Evolutionary conservation across 2,113 vertebrate species (phyloP), one percentile per base, ranked within the genome.

Genomic region (Hippolais icterina): DNA sequence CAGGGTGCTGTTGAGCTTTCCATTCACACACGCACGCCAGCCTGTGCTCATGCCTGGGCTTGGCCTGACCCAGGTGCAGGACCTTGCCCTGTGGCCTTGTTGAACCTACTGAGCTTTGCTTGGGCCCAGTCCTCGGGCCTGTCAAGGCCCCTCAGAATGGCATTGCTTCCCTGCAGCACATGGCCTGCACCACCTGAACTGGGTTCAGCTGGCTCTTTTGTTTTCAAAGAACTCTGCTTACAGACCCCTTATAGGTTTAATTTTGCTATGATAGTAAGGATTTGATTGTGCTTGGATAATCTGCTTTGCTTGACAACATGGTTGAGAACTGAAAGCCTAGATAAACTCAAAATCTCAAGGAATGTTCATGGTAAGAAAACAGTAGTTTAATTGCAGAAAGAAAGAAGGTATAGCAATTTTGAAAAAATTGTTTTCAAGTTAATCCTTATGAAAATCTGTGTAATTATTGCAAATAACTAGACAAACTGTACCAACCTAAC

Each of bases 1-100:
- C 15, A 2, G 5, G 28, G 19, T 29, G n/a, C 13, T 2, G 12
- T 2, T 66, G 52, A 59, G 52, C 4, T 66, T 21, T 52, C 29
- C 29, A 12, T 16, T 21, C 49, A 11, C 37, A 49, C 12, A 49
- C 0, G 1, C 35, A 52, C 25, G 10, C 15, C 60, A 66, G 53
- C 31, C 37, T 28, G 33, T 14, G 5, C 8, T 27, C 24, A 0
- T 13, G 39, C 28, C 16, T 46, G 77, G 53, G 9, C 3, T 0
- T 72, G 60, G 33, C 37, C 68, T 50, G 68, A 9, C 5, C 44
- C 31, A 4, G 15, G 37, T 37, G 22, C 52, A 52, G 37, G 44
- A n/a, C 60, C 37, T 39, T 20, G 60, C 5, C 5, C 3, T 39
- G 6, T 23, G 27, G 5, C 31, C 27, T 23, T 3, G 22, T 16